Evolutionary conservation across 1,140 invertebrate species (phyloP), one percentile per base, ranked within the genome.

Genomic region (Capitella teleta): DNA sequence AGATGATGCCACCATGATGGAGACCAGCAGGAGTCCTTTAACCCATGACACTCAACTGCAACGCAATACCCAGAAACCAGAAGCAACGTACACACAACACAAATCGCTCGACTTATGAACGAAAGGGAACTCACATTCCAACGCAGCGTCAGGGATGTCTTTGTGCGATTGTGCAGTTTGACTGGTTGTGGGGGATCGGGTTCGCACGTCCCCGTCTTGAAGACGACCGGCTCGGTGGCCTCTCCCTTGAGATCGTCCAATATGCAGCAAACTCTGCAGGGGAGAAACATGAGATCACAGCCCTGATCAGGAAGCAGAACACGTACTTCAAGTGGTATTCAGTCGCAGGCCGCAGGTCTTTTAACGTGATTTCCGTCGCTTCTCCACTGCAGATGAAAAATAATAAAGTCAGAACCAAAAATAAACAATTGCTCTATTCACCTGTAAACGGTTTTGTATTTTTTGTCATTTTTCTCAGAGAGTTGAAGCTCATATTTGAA

Each of bases 371-470:
- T 57, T 72, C 70, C 54, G 64, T 67, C 8, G 68, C 67, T 59
- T 67, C 63, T 45, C 70, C 70, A 55, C 68, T 72, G 57, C 51
- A 59, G 54, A 16, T 57, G 51, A 38, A 52, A 10, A 19, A 58
- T 53, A 43, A 53, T 14, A 54, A 54, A 10, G 32, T 34, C 32
- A 34, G 10, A 34, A 34, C 10, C 16, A 16, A 10, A 34, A 43
- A 4, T 19, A 2, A 3, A 43, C 16, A 3, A 19, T 4, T 28
- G 16, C 44, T 28, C n/a, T 16, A 54, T 54, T 52, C 54, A 69
- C 67, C 56, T 82, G 63, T 86, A 87, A 41, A 87, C 84, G 38
- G 81, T 79, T 72, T 85, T 86, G 69, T 85, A 88, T 61, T 81
- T 81, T 56, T 78, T 78, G 52, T 83, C 81, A 59, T 83, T 82